phyloP scores from a whole-genome alignment of 2,888 invertebrate species.

The Drosophila subsilvestris region DNA sequence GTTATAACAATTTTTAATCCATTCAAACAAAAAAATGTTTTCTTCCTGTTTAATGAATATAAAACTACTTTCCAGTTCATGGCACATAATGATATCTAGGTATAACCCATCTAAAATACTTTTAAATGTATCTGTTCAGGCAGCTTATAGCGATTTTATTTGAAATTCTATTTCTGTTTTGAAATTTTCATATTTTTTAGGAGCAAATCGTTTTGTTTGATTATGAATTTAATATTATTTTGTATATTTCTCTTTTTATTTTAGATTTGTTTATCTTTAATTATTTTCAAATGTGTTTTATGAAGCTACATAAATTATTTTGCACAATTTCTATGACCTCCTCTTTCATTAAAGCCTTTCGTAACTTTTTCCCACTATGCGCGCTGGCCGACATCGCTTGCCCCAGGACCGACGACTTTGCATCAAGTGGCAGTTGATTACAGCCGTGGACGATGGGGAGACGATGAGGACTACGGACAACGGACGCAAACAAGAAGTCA shows the following conservation, averaged over 20 bases:
- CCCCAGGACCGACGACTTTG: slow-evolving; percentile 23
- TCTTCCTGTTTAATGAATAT: no score
- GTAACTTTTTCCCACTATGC: neutral
- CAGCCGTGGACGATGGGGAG: slow-evolving; percentile 47
- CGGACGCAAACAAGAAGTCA: slow-evolving; percentile 5
- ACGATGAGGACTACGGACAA: neutral
- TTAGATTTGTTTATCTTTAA: no score
- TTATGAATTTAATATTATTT: neutral
- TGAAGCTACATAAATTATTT: neutral
- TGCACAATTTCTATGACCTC: neutral
- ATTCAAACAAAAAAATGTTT: no score
- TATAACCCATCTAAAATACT: no score
- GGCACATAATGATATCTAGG: neutral
- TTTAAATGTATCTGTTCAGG: no score
- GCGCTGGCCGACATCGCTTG: slow-evolving; percentile 36
- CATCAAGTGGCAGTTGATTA: slow-evolving; percentile 62
- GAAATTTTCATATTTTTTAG: no score
- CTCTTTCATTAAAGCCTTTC: neutral
- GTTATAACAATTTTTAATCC: no score
- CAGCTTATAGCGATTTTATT: no score
- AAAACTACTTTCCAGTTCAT: neutral
- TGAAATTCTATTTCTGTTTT: no score
- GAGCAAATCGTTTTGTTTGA: neutral
- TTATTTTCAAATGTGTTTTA: no score
- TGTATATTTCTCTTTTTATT: neutral